These are phyloP conservation scores for Protaetia brevitarsis DNA, from an alignment of 1,140 invertebrate species.

Conservation along the genomic window DNA sequence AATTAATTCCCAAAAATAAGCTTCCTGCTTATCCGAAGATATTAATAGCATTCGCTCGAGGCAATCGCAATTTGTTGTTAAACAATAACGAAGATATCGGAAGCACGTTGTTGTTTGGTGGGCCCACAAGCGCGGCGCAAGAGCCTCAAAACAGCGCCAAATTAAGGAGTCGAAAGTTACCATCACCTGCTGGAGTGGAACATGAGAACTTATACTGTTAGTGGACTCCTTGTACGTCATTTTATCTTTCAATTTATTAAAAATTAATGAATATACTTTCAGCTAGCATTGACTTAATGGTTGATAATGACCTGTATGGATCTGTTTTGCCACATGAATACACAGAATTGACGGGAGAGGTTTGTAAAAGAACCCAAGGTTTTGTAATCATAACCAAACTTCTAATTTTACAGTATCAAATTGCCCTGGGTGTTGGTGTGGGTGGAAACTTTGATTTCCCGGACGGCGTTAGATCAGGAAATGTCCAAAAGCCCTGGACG, in stretches of 20 bases:
- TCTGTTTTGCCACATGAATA: background rate
- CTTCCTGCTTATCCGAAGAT: conserved; percentile 23
- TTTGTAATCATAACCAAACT: background rate
- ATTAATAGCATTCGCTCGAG: conserved; percentile 38
- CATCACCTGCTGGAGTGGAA: conserved; percentile 26
- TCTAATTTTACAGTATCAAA: conserved; percentile 32
- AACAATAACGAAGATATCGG: conserved; percentile 34
- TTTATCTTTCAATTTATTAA: background rate
- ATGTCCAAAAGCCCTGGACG: conserved; percentile 35
- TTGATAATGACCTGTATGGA: background rate
- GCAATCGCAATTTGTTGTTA: conserved; percentile 32
- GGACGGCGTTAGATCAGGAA: conserved; percentile 31
- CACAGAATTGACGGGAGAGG: background rate
- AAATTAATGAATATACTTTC: background rate
- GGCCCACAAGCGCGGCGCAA: conserved; percentile 26
- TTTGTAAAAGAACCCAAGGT: background rate
- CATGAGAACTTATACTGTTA: conserved; percentile 31
- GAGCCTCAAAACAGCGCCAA: conserved; percentile 34
- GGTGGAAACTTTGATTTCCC: conserved; percentile 39
- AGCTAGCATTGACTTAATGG: background rate
- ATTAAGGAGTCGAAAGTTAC: conserved; percentile 25
- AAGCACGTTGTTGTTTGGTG: conserved; percentile 33
- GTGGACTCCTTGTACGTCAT: conserved; percentile 33
- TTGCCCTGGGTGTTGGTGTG: conserved; percentile 38
- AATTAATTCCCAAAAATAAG: conserved; percentile 1